Evolutionary conservation across 2,113 vertebrate genomes (phyloP), one percentile per base, ranked within the genome.

Genomic region (Gavia stellata): DNA sequence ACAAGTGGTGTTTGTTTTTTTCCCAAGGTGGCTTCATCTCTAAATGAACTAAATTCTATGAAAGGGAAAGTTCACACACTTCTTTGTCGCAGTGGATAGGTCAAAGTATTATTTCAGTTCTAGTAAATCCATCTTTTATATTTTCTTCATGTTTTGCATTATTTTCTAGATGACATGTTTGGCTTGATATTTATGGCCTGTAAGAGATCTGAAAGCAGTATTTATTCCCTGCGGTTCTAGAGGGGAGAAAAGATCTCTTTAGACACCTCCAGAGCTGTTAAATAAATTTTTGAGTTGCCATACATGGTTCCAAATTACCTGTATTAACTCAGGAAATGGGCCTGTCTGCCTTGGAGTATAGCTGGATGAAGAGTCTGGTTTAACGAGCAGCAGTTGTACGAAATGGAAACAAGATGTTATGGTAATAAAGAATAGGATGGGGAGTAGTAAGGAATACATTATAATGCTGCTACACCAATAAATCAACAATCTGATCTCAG

Each of bases 361-460:
- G 20, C 44, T 94, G 44, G 52, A 71, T 71, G 42, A 88, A 82
- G 31, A 83, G 31, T n/a, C 14, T 63, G 38, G 24, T 89, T 88
- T 91, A 77, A 90, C 17, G 49, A 93, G 23, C 31, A 91, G 23
- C 59, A 74, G 77, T 88, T 95, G 68, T 52, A 87, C 18, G 34
- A 78, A 95, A 96, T 71, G 42, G 68, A 86, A 96, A 56, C 65
- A 94, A 91, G 65, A 91, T 89, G 68, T 75, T 92, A 58, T 33
- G 28, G 31, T 75, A 68, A 81, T 62, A 79, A 89, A 94, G 42
- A 67, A 52, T 91, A 72, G 65, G n/a, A 65, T 89, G 36, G 73
- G 20, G 65, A 91, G 42, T 55, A 91, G 38, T 79, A 50, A 91
- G 61, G 21, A 92, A 56, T 67, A 36, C 5, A 13, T 62, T 74